phyloP scores from a whole-genome alignment of 2,888 invertebrate species.

The Hoplodrina blanda region DNA sequence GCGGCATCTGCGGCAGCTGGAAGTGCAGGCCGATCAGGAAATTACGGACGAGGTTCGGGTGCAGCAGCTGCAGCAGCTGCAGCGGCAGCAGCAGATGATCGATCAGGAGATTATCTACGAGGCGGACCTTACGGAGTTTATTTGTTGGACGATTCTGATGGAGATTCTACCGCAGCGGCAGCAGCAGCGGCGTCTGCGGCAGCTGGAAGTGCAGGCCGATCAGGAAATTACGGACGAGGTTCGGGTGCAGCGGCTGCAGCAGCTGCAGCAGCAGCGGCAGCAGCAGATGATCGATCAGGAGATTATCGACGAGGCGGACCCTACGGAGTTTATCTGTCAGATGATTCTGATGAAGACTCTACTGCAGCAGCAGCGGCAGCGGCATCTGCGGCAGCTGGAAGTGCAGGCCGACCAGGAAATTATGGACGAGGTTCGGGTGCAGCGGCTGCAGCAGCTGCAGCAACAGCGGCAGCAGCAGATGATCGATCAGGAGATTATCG shows the following conservation, averaged over 20 bases:
- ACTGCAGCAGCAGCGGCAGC: conserved; percentile 1
- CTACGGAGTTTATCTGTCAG: background rate
- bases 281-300: background rate
- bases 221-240: background rate
- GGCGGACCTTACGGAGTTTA: background rate
- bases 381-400: background rate
- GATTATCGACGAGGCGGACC: background rate
- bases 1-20: conserved; percentile 13
- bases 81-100: background rate
- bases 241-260: conserved; percentile 5
- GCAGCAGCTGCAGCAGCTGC: conserved; percentile 11
- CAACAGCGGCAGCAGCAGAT: too few species aligned
- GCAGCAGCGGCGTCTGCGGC: background rate
- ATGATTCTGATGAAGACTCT: background rate
- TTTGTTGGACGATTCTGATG: background rate
- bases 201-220: conserved; percentile 26
- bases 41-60: too few species aligned
- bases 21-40: conserved; percentile 26
- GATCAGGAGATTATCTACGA: conserved; percentile 7
- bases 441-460: too few species aligned
- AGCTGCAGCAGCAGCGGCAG: conserved; percentile 16
- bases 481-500: too few species aligned
- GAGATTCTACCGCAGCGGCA: conserved; percentile 2
- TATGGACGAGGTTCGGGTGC: too few species aligned
- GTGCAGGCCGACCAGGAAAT: too few species aligned